A percentile compares a stretch with the other conserved stretches of the same genome.
phyloP scores from a whole-genome alignment of 2,113 vertebrate species.

The Laticauda laticaudata region DNA sequence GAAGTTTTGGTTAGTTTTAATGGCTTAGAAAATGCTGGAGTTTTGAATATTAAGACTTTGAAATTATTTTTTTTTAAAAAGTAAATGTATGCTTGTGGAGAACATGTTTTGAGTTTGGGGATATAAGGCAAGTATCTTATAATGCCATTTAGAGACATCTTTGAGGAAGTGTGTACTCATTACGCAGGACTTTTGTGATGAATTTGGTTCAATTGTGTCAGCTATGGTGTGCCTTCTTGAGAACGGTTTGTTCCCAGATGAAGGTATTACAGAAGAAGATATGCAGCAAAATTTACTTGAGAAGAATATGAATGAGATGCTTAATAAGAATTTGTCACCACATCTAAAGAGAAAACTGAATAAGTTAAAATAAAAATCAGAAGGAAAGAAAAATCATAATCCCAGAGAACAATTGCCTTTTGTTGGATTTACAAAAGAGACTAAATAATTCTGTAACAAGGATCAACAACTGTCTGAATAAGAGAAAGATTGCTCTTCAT shows the following conservation, averaged over 20 bases:
- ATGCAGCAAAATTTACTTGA: background rate
- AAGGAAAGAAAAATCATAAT: background rate
- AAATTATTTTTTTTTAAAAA: background rate
- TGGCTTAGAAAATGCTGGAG: background rate
- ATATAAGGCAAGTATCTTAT: background rate
- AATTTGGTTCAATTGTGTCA: background rate
- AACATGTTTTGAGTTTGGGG: background rate
- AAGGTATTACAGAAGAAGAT: background rate
- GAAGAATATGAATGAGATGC: background rate
- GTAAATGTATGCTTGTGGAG: background rate
- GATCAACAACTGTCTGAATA: background rate
- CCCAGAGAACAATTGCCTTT: background rate
- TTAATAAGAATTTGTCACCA: background rate
- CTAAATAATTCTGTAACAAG: background rate
- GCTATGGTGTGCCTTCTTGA: background rate
- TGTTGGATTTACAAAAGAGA: background rate
- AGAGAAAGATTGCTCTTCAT: background rate
- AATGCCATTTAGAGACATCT: background rate
- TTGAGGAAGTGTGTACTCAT: background rate
- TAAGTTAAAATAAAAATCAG: background rate
- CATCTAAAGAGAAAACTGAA: background rate
- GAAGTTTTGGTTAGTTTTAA: background rate
- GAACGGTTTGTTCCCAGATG: background rate
- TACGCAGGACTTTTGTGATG: background rate
- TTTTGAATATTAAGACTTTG: background rate